These are phyloP conservation scores for Oryzias javanicus DNA, from an alignment of 2,113 vertebrate species.

Conservation along the genomic window DNA sequence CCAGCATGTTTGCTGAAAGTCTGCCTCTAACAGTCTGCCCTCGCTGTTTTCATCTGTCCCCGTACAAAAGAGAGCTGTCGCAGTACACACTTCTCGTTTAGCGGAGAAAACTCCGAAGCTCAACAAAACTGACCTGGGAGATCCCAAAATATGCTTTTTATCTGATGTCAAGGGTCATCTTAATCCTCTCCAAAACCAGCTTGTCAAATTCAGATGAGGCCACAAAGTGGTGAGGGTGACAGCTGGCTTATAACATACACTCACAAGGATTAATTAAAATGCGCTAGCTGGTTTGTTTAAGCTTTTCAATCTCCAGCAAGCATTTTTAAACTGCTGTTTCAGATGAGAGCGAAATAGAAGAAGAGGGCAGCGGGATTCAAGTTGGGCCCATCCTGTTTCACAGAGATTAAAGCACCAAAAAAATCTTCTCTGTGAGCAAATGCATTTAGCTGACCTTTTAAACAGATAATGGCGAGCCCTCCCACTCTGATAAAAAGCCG, in stretches of 20 bases:
- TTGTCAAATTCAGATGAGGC: constrained; percentile 1
- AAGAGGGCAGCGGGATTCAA: constrained; percentile 23
- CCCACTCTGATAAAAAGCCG: background rate
- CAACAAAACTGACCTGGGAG: background rate
- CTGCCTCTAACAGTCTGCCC: constrained; percentile 36
- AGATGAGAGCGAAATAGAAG: constrained; percentile 24
- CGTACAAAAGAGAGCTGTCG: constrained; percentile 19
- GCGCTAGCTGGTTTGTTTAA: constrained; percentile 7
- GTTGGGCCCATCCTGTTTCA: constrained; percentile 14
- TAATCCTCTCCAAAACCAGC: background rate
- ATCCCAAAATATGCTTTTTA: background rate
- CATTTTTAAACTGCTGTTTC: background rate
- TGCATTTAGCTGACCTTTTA: constrained; percentile 38
- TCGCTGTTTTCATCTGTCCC: constrained; percentile 10
- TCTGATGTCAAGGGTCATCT: background rate
- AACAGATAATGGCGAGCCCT: constrained; percentile 7
- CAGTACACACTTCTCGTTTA: constrained; percentile 22
- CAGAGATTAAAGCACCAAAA: constrained; percentile 1
- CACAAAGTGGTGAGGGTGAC: constrained; percentile 22
- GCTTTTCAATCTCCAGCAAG: constrained; percentile 13
- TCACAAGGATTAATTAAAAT: constrained; percentile 34
- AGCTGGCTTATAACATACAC: background rate
- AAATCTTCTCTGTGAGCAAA: constrained; percentile 1
- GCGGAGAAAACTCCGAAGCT: constrained; percentile 1
- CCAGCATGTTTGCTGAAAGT: constrained; percentile 49